These are phyloP conservation scores for Formica selysi DNA, from an alignment of 1,140 invertebrate species.

Conservation along the genomic window DNA sequence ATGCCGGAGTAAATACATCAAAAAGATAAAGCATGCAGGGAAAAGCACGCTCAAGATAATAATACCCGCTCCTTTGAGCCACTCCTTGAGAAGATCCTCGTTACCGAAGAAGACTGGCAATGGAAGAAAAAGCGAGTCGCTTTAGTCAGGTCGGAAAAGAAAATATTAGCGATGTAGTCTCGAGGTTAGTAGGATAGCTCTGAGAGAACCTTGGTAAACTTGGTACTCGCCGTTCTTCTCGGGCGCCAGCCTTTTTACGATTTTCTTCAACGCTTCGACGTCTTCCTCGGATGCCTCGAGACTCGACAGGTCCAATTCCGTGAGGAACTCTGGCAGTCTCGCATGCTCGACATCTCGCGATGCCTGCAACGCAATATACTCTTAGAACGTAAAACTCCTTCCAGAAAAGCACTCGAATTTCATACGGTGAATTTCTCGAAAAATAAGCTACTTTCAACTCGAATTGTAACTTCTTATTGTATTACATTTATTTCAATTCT, in stretches of 20 bases:
- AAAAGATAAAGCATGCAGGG: conserved; percentile 25
- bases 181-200: conserved; percentile 72
- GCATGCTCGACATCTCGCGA: conserved; percentile 75
- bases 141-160: conserved; percentile 57
- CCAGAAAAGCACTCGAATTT: conserved; percentile 36
- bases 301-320: conserved; percentile 82
- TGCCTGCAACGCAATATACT: conserved; percentile 72
- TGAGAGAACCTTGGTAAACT: conserved; percentile 83
- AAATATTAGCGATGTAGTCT: conserved; percentile 31
- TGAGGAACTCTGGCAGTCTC: conserved; percentile 81
- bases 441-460: conserved; percentile 19
- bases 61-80: conserved; percentile 85
- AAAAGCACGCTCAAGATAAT: conserved; percentile 68
- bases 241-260: conserved; percentile 83
- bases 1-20: conserved; percentile 3
- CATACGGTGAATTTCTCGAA: conserved; percentile 6
- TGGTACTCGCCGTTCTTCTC: conserved; percentile 86
- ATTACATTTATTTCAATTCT: not conserved
- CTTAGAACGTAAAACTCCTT: conserved; percentile 59
- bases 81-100: conserved; percentile 83
- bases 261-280: conserved; percentile 81
- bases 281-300: conserved; percentile 82
- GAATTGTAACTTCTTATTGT: not conserved
- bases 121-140: conserved; percentile 60
- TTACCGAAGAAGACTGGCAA: conserved; percentile 84